A percentile compares a stretch with the other conserved stretches of the same genome.
These are phyloP conservation scores for Drosophila longiperda DNA, from an alignment of 2,888 invertebrate genomes.

Conservation along the genomic window DNA sequence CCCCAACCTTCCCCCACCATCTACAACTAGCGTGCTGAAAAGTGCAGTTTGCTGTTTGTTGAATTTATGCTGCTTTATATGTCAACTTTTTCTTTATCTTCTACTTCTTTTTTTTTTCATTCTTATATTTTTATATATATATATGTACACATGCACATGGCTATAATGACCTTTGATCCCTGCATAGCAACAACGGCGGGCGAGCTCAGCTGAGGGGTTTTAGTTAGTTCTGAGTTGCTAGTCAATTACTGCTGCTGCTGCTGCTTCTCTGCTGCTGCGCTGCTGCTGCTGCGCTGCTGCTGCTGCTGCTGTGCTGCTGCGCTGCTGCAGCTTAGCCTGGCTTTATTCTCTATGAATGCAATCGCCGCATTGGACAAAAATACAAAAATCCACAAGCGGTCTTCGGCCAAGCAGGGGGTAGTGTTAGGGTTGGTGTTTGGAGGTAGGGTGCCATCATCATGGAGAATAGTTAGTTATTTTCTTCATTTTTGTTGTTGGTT, in stretches of 20 bases:
- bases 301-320: slow-evolving; percentile 48
- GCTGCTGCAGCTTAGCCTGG: slow-evolving; percentile 52
- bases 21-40: slow-evolving; percentile 1
- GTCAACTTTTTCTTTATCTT: slow-evolving; percentile 49
- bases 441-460: background rate
- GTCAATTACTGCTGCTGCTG: slow-evolving; percentile 9
- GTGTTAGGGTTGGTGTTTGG: background rate
- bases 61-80: slow-evolving; percentile 22
- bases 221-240: background rate
- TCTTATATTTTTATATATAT: no score
- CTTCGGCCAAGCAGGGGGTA: slow-evolving; percentile 27
- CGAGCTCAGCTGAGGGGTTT: no score
- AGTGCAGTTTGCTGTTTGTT: slow-evolving; percentile 38
- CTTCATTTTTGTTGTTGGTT: background rate
- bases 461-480: background rate
- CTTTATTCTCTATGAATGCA: slow-evolving; percentile 60
- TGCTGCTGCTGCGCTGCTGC: slow-evolving; percentile 29
- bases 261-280: slow-evolving; percentile 46
- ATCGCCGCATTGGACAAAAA: slow-evolving; percentile 40
- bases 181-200: slow-evolving; percentile 16
- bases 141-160: background rate
- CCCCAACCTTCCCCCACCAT: no score
- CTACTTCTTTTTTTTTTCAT: background rate
- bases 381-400: slow-evolving; percentile 58
- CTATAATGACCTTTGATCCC: slow-evolving; percentile 62